These are phyloP conservation scores for Pilophorus perplexus DNA, from an alignment of 2,888 invertebrate genomes.

Conservation along the genomic window DNA sequence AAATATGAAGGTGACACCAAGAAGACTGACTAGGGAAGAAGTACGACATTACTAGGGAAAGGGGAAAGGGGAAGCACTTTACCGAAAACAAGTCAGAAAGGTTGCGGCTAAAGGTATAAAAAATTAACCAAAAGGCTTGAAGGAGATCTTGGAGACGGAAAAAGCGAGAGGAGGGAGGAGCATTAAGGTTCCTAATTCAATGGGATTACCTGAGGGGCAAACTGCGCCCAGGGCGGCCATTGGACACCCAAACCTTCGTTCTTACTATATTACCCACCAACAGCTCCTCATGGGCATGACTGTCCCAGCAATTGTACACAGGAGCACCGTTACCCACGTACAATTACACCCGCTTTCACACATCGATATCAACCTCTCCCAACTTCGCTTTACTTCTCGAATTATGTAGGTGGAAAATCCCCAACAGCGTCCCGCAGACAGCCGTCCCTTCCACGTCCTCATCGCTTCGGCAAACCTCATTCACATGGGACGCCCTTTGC, in stretches of 20 bases:
- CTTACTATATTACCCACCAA: conserved; percentile 38
- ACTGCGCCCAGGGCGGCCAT: conserved; percentile 45
- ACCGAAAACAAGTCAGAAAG: neutral
- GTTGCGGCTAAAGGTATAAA: conserved; percentile 1
- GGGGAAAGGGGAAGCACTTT: neutral
- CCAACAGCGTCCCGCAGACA: too few species aligned
- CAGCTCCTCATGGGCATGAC: conserved; percentile 32
- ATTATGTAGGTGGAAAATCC: conserved; percentile 20
- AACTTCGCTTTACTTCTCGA: conserved; percentile 19
- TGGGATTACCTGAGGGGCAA: conserved; percentile 45
- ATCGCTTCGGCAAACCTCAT: conserved; percentile 8
- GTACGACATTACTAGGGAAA: too few species aligned
- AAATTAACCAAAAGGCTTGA: conserved; percentile 6
- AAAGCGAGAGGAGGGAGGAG: neutral
- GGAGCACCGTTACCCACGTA: conserved; percentile 28
- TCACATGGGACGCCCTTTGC: conserved; percentile 5
- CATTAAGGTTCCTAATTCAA: conserved; percentile 47
- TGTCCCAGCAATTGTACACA: conserved; percentile 37
- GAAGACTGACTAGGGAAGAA: too few species aligned
- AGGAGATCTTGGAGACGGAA: neutral
- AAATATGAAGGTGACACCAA: too few species aligned
- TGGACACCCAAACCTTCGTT: conserved; percentile 36
- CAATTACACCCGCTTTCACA: conserved; percentile 36
- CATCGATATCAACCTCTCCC: conserved; percentile 28
- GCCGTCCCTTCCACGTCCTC: neutral